These are phyloP conservation scores for Chloroceryle amazona DNA, from an alignment of 2,797 vertebrate species.

Conservation along the genomic window DNA sequence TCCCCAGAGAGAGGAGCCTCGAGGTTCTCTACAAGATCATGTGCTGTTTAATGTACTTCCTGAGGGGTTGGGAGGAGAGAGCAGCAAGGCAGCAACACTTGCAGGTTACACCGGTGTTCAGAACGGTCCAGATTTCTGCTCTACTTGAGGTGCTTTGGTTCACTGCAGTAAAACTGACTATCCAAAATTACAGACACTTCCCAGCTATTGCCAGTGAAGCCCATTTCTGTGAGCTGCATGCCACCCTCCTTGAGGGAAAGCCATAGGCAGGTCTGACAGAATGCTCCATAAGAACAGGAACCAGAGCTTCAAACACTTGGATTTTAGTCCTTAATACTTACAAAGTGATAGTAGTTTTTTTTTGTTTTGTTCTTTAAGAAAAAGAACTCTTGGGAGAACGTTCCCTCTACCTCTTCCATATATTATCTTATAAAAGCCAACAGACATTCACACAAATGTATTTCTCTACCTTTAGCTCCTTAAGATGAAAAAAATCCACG, in stretches of 20 bases:
- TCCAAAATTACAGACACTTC: neutral
- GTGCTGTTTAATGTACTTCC: neutral
- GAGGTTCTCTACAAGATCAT: neutral
- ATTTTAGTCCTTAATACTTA: neutral
- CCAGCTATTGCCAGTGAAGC: neutral
- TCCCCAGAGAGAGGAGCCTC: neutral
- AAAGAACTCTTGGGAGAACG: neutral
- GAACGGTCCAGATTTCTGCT: neutral
- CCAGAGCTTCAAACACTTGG: neutral
- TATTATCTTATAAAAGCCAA: neutral
- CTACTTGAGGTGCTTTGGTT: neutral
- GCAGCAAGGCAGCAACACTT: neutral
- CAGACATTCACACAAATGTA: neutral
- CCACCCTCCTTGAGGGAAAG: rapidly evolving
- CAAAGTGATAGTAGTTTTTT: rapidly evolving
- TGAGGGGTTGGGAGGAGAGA: neutral
- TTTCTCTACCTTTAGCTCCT: neutral
- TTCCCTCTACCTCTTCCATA: neutral
- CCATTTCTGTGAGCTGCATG: neutral
- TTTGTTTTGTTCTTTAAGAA: neutral
- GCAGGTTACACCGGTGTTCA: neutral
- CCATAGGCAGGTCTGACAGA: neutral
- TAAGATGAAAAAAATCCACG: neutral
- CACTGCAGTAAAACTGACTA: neutral
- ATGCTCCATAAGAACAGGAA: neutral